These are phyloP conservation scores for Ceratoteleas bidentatus DNA, from an alignment of 1,140 invertebrate genomes.

Conservation along the genomic window DNA sequence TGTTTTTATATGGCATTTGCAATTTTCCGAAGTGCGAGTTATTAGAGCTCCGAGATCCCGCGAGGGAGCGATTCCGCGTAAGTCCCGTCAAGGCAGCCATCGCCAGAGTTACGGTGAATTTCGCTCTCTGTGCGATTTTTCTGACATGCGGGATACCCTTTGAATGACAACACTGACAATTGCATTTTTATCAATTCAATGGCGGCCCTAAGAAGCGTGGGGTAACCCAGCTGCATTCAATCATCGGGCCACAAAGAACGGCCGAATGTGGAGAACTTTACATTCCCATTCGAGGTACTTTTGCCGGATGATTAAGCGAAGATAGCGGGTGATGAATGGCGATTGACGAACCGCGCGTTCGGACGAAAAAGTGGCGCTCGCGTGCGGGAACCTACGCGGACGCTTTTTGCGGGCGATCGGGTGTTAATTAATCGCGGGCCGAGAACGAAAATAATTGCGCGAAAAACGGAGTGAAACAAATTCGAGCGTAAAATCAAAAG, in stretches of 20 bases:
- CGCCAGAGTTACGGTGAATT: background rate
- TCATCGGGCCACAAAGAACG: slow-evolving; percentile 1
- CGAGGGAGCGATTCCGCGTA: background rate
- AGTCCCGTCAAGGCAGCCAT: background rate
- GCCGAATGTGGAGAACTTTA: background rate
- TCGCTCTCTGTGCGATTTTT: background rate
- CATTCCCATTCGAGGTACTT: background rate
- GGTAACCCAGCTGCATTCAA: slow-evolving; percentile 8
- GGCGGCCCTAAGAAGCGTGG: background rate
- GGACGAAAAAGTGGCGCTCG: too few species aligned
- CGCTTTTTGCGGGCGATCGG: too few species aligned
- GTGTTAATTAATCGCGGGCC: too few species aligned
- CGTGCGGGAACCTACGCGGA: too few species aligned
- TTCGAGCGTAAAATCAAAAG: too few species aligned
- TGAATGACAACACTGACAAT: slow-evolving; percentile 13
- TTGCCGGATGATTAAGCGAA: background rate
- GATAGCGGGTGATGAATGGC: background rate
- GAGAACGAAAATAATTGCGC: too few species aligned
- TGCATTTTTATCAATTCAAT: slow-evolving; percentile 19
- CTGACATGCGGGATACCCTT: background rate
- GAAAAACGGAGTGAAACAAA: too few species aligned
- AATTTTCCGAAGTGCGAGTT: slow-evolving; percentile 11
- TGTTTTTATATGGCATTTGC: slow-evolving; percentile 18
- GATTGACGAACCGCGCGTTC: background rate
- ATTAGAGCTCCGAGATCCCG: slow-evolving; percentile 1